phyloP scores from a whole-genome alignment of 2,888 invertebrate genomes.

The Epirrhoe alternata region DNA sequence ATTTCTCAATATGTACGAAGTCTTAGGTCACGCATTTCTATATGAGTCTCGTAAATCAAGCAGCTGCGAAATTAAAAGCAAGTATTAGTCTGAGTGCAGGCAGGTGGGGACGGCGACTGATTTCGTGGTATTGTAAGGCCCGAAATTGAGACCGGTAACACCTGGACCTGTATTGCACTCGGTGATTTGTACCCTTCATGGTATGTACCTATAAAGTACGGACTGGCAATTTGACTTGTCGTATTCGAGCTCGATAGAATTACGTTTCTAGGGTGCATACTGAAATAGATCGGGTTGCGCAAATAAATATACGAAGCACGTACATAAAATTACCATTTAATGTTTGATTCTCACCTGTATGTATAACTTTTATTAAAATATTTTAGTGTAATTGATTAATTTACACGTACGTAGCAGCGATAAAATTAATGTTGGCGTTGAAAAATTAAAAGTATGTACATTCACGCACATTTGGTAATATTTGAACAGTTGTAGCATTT shows the following conservation, averaged over 20 bases:
- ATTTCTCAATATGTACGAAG: constrained; percentile 12
- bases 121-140: constrained; percentile 66
- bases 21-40: constrained; percentile 67
- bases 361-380: neutral
- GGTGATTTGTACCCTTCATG: constrained; percentile 44
- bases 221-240: constrained; percentile 37
- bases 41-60: constrained; percentile 78
- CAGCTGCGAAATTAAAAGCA: constrained; percentile 77
- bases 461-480: too few species aligned
- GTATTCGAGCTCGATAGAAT: constrained; percentile 18
- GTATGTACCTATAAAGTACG: constrained; percentile 32
- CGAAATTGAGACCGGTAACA: constrained; percentile 65
- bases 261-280: constrained; percentile 8
- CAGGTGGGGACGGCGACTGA: constrained; percentile 68
- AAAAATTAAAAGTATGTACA: neutral
- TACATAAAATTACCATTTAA: neutral
- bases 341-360: neutral
- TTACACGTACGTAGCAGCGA: neutral
- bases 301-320: neutral
- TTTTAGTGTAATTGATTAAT: neutral
- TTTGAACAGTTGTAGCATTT: too few species aligned
- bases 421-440: neutral
- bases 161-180: constrained; percentile 53
- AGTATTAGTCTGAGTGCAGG: constrained; percentile 73
- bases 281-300: neutral